These are phyloP conservation scores for Drosophila koepferae DNA, from an alignment of 2,888 invertebrate genomes.

Conservation along the genomic window DNA sequence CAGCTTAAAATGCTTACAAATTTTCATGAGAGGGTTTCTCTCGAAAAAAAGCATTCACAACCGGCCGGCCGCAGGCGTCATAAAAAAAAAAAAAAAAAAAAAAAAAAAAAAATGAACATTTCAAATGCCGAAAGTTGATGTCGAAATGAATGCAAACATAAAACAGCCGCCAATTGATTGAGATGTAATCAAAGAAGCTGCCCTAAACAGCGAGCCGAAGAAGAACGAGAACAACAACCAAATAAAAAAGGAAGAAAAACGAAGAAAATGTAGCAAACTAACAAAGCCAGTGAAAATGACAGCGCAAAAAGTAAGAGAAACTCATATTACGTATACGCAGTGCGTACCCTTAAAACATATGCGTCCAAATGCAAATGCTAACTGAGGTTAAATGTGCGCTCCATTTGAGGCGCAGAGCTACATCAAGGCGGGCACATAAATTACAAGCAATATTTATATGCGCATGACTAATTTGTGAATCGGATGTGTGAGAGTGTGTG, in stretches of 20 bases:
- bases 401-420: constrained; percentile 41
- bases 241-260: constrained; percentile 29
- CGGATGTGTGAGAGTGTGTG: constrained; percentile 7
- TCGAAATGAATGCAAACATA: constrained; percentile 73
- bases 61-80: constrained; percentile 64
- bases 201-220: constrained; percentile 33
- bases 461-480: constrained; percentile 76
- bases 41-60: constrained; percentile 29
- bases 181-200: constrained; percentile 76
- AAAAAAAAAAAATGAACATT: constrained; percentile 69
- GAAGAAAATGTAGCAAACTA: constrained; percentile 19
- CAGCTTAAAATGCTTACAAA: constrained; percentile 67
- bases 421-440: constrained; percentile 70
- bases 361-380: constrained; percentile 61
- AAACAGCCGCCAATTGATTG: constrained; percentile 81
- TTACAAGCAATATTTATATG: constrained; percentile 64
- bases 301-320: constrained; percentile 29
- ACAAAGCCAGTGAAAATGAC: constrained; percentile 21
- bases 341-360: constrained; percentile 59
- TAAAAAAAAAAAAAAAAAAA: constrained; percentile 75
- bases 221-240: constrained; percentile 21
- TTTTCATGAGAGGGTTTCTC: constrained; percentile 51
- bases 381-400: constrained; percentile 68
- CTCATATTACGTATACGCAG: constrained; percentile 67
- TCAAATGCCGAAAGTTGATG: constrained; percentile 68